Base-by-base conservation (phyloP, 2,888 invertebrate genomes). In the Watsonalla cultraria region DNA sequence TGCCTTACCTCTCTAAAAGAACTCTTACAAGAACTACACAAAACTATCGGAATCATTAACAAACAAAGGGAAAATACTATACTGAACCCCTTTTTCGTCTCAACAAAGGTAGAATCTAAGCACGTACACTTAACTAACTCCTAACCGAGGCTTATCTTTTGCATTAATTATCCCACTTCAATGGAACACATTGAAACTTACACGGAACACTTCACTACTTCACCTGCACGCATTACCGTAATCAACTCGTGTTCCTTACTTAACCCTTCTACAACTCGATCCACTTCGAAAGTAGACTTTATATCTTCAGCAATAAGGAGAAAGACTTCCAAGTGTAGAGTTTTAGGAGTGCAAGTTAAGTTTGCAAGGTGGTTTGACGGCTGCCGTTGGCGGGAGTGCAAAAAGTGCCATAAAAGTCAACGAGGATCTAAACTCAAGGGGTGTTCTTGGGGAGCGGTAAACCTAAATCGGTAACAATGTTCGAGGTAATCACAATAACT, bases 381-480 rank as follows among this genome's bases (percentile, higher is more conserved):
- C 66, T 64, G 58, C 62, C 66, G 60, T 73, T 72, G 64, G 74
- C 64, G 76, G 76, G 70, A 65, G 72, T 79, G 80, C 80, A 84
- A 84, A 84, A 85, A 82, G 71, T 75, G 70, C 73, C 67, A 76
- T 84, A 84, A 84, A 83, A 85, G 66, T 73, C 74, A 78, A 82
- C 77, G 79, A 76, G 75, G 71, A 60, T 66, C 76, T 77, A 80
- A 82, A 78, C 75, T 76, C 64, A 60, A 55, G 52, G 65, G 62
- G 24, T 67, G 74, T 61, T 55, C 59, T 47, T n/a, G 34, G 42
- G 51, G 13, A 42, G 66, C 63, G 59, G 61, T 68, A 68, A 73
- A 67, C 66, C 64, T 68, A 66, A 72, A 73, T 69, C 68, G 68
- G 64, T 64, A 62, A 65, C 70, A 70, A 65, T 61, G 65, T 61